Conservation (phyloP, 1,140 invertebrate genomes). For the Drosophila setifemur region DNA sequence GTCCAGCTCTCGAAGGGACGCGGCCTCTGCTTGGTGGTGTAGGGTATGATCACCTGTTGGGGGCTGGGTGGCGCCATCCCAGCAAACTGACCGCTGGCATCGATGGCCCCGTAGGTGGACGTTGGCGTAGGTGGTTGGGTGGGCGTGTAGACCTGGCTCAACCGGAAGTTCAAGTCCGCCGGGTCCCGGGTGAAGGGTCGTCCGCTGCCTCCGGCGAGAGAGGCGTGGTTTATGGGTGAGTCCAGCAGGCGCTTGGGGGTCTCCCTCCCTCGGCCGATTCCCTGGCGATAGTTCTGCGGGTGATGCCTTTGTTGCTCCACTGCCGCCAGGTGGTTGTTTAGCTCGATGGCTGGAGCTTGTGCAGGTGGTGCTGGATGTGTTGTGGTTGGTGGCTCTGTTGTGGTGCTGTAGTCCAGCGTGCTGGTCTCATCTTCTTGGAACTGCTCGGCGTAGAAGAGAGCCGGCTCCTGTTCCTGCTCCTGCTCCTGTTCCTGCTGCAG, state of each 20-base stretch:
- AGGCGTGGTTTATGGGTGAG: constrained; percentile 71
- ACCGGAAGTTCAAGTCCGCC: constrained; percentile 54
- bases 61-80: constrained; percentile 74
- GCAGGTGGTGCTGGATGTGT: not conserved
- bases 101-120: constrained; percentile 72
- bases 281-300: not conserved
- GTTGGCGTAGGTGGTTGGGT: constrained; percentile 74
- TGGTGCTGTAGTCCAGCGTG: constrained; percentile 43
- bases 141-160: constrained; percentile 38
- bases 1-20: constrained; percentile 83
- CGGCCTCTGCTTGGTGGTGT: constrained; percentile 86
- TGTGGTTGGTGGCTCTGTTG: constrained; percentile 23
- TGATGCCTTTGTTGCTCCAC: not conserved
- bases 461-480: constrained; percentile 33
- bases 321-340: constrained; percentile 50
- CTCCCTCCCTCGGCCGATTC: constrained; percentile 41
- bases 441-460: constrained; percentile 32
- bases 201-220: constrained; percentile 8
- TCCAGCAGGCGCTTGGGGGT: constrained; percentile 76
- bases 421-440: constrained; percentile 40
- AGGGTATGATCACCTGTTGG: constrained; percentile 90
- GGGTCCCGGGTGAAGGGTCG: constrained; percentile 77
- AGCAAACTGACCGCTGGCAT: constrained; percentile 71
- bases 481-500: constrained; percentile 43
- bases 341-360: constrained; percentile 23